A percentile compares a stretch with the other conserved stretches of the same genome.
Evolutionary conservation across 1,140 invertebrate genomes (phyloP).

Genomic region (Geopemphigus sp.): DNA sequence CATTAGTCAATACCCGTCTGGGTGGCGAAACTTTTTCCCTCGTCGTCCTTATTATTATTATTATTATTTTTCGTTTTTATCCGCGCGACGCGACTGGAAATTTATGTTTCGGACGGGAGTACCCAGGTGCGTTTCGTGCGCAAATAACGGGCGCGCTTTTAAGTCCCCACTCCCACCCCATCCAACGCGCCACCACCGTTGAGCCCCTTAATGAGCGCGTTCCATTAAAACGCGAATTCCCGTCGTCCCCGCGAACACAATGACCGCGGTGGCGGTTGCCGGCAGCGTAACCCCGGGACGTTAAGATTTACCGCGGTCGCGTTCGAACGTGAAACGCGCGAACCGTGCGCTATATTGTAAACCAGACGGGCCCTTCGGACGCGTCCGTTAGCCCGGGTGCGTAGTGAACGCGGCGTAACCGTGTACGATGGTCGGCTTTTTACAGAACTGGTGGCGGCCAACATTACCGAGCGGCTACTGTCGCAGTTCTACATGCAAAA

Average conservation of each 20-base stretch:
- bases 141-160: constrained; percentile 31
- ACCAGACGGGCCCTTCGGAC: no score
- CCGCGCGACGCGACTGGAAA: not conserved
- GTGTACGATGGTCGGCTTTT: no score
- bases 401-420: no score
- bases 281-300: not conserved
- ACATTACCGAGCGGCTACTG: constrained; percentile 56
- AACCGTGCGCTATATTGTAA: not conserved
- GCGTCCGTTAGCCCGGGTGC: no score
- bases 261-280: not conserved
- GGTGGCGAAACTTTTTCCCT: constrained; percentile 33
- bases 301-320: constrained; percentile 25
- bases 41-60: constrained; percentile 7
- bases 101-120: constrained; percentile 34
- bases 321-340: not conserved
- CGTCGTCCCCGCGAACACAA: constrained; percentile 18
- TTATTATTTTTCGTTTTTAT: constrained; percentile 7
- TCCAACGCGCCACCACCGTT: no score
- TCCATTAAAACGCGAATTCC: constrained; percentile 39
- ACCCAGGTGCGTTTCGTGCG: constrained; percentile 36
- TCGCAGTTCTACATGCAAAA: constrained; percentile 57
- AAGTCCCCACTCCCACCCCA: no score
- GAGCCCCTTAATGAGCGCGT: constrained; percentile 36
- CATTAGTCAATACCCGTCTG: constrained; percentile 33
- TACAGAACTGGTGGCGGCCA: constrained; percentile 27